phyloP scores from a whole-genome alignment of 2,113 vertebrate genomes.

The Caranx melampygus region DNA sequence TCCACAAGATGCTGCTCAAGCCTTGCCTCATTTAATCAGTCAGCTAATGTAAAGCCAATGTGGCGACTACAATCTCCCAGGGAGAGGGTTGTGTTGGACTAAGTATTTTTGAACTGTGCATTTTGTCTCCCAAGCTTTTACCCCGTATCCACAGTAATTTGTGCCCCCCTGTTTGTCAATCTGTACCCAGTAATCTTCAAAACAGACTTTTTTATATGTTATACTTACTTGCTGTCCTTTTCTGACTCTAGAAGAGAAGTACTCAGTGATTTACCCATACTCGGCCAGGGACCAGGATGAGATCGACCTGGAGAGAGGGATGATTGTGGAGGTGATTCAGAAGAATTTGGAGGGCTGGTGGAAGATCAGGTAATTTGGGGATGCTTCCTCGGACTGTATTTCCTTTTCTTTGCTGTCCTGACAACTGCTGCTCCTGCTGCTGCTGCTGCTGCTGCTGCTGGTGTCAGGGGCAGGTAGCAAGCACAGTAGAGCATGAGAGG shows the following conservation, averaged over 20 bases:
- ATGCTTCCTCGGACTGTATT: neutral
- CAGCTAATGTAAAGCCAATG: neutral
- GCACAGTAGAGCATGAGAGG: no score
- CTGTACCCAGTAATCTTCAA: neutral
- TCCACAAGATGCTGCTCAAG: constrained; percentile 63
- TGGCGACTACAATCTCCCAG: neutral
- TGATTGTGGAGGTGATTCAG: constrained; percentile 94
- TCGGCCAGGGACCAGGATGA: constrained; percentile 94
- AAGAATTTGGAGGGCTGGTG: constrained; percentile 99
- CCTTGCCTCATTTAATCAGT: constrained; percentile 53
- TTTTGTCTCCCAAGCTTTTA: constrained; percentile 21
- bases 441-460: no score
- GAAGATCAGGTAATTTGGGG: constrained; percentile 92
- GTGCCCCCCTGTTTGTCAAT: constrained; percentile 2
- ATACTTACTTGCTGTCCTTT: neutral
- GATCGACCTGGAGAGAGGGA: constrained; percentile 94
- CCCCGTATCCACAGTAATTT: constrained; percentile 6
- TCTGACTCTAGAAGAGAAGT: constrained; percentile 90
- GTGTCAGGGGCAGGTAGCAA: no score
- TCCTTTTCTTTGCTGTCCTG: no score
- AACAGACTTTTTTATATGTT: neutral
- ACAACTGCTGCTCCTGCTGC: no score
- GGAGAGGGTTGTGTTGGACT: neutral
- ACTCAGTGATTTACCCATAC: constrained; percentile 94
- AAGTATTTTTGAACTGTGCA: neutral